Evolutionary conservation across 2,888 invertebrate genomes (phyloP).

Genomic region (Argyra leucocephala): DNA sequence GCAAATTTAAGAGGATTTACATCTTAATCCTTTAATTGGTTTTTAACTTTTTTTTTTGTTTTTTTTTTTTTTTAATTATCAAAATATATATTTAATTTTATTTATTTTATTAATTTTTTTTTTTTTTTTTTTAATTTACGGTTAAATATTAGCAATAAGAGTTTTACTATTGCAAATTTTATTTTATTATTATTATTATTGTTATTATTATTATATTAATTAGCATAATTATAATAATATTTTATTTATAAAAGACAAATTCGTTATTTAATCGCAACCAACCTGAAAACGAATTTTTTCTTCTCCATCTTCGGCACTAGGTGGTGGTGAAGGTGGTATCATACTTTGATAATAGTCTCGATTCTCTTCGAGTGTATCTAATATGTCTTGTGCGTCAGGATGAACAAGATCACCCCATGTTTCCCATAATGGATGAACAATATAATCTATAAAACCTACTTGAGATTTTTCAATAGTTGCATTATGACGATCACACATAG

Average conservation of each 20-base stretch:
- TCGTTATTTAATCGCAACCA: conserved; percentile 30
- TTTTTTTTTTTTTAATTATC: neutral
- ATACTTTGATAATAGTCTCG: conserved; percentile 93
- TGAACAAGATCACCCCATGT: conserved; percentile 99
- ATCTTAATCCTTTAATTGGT: neutral
- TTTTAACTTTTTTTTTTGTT: neutral
- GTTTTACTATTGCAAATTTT: neutral
- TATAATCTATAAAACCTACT: conserved; percentile 99
- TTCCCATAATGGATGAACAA: conserved; percentile 98
- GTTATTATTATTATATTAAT: too few species aligned
- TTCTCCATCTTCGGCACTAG: conserved; percentile 53
- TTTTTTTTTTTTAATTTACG: conserved; percentile 5
- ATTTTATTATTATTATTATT: neutral
- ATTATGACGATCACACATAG: conserved; percentile 97
- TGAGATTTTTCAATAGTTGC: conserved; percentile 97
- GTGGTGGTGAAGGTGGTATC: conserved; percentile 88
- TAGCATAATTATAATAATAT: neutral
- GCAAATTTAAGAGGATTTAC: neutral
- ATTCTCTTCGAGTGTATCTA: conserved; percentile 96
- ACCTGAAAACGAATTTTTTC: conserved; percentile 67
- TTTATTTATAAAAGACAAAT: neutral
- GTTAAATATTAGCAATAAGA: conserved; percentile 8
- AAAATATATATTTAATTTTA: neutral
- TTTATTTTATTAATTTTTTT: neutral
- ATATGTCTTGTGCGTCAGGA: conserved; percentile 95